phyloP scores from a whole-genome alignment of 2,888 invertebrate species.

The Cerastis rubricosa region DNA sequence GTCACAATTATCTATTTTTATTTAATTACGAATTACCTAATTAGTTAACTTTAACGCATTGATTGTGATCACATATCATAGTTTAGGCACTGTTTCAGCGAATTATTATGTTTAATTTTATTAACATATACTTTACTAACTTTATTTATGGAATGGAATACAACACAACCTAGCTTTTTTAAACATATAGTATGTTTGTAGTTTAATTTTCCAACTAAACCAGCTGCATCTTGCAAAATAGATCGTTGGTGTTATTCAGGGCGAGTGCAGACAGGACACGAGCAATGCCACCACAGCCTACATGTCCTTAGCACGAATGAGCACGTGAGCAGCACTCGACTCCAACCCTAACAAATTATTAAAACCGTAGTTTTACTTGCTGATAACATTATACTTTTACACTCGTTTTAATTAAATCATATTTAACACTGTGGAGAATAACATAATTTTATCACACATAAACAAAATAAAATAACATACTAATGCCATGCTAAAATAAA shows the following conservation, averaged over 20 bases:
- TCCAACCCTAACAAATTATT: background rate
- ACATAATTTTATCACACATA: constrained; percentile 17
- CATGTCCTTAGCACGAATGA: background rate
- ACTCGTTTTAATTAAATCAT: constrained; percentile 2
- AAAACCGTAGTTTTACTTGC: background rate
- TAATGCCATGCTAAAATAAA: background rate
- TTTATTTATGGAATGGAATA: constrained; percentile 60
- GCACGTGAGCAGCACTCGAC: background rate
- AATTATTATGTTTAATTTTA: constrained; percentile 34
- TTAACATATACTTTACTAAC: constrained; percentile 10
- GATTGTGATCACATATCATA: constrained; percentile 58
- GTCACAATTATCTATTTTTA: constrained; percentile 18
- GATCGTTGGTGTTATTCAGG: background rate
- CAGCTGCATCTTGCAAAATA: background rate
- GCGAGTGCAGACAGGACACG: background rate
- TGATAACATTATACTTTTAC: constrained; percentile 5
- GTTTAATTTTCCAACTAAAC: constrained; percentile 4
- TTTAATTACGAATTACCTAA: constrained; percentile 39
- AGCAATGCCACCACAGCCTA: background rate
- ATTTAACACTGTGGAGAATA: constrained; percentile 3
- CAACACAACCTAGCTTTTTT: constrained; percentile 49
- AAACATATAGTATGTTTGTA: background rate
- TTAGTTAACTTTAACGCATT: constrained; percentile 49
- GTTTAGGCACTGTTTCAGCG: constrained; percentile 62
- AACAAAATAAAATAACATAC: background rate